Evolutionary conservation across 1,140 invertebrate genomes (phyloP).

Genomic region (Diploscapter pachys): DNA sequence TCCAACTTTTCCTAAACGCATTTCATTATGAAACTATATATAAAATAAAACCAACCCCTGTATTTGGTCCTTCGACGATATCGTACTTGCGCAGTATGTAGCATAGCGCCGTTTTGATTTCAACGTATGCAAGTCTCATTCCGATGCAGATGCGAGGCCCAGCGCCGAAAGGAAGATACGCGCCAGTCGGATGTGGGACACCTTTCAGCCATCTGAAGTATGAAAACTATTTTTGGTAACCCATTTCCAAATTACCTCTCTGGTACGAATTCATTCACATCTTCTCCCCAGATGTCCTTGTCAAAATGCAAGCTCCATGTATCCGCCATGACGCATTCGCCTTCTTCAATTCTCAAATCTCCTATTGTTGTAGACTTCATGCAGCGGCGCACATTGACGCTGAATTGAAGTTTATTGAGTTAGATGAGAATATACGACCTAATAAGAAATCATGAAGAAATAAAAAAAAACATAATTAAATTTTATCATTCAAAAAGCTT

Average conservation of each 20-base stretch:
- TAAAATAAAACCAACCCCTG: constrained; percentile 29
- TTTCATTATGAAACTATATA: not conserved
- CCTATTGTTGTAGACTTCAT: constrained; percentile 43
- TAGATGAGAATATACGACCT: too few relatives aligned
- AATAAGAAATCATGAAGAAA: too few relatives aligned
- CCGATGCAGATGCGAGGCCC: constrained; percentile 58
- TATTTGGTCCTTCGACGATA: constrained; percentile 37
- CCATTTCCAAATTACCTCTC: not conserved
- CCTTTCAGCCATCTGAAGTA: too few relatives aligned
- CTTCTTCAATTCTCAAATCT: constrained; percentile 39
- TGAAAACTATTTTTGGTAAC: too few relatives aligned
- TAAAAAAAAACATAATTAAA: not conserved
- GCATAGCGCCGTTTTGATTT: constrained; percentile 50
- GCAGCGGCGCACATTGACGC: constrained; percentile 19
- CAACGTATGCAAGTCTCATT: constrained; percentile 52
- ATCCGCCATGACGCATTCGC: constrained; percentile 42
- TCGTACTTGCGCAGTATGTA: constrained; percentile 47
- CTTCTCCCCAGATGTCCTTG: constrained; percentile 44
- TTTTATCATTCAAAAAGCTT: constrained; percentile 1
- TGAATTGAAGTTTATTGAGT: not conserved
- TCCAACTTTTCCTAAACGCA: constrained; percentile 36
- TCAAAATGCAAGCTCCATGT: constrained; percentile 49
- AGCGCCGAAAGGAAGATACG: constrained; percentile 45
- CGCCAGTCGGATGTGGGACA: too few relatives aligned
- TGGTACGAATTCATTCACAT: constrained; percentile 14